phyloP scores from a whole-genome alignment of 2,113 vertebrate genomes.

The Acinonyx jubatus region DNA sequence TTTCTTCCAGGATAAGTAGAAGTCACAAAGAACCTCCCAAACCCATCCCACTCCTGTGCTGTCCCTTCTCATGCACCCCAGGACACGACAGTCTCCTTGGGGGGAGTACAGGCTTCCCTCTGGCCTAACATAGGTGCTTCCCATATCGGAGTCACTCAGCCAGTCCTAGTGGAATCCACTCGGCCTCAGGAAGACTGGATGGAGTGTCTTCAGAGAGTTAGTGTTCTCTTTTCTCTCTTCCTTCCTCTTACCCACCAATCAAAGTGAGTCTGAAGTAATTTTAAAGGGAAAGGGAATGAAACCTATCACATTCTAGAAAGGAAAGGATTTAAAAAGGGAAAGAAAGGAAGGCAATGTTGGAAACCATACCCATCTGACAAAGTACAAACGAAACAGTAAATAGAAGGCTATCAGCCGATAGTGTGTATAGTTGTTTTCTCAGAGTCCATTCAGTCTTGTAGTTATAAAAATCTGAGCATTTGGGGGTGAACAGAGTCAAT shows the following conservation, averaged over 20 bases:
- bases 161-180: too few relatives aligned
- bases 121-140: not conserved
- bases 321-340: not conserved
- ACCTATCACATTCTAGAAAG: constrained; percentile 15
- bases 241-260: not conserved
- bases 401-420: accelerated
- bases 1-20: not conserved
- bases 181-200: not conserved
- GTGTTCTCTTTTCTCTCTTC: not conserved
- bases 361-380: not conserved
- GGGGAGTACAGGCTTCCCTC: not conserved
- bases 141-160: not conserved
- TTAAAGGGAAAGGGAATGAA: constrained; percentile 22
- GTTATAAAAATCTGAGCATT: not conserved
- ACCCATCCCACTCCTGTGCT: not conserved
- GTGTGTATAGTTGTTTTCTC: not conserved
- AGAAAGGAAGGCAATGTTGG: not conserved
- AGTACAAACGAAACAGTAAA: not conserved
- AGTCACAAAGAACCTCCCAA: not conserved
- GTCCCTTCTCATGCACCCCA: not conserved
- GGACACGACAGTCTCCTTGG: not conserved
- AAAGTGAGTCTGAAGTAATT: not conserved
- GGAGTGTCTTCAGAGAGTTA: not conserved
- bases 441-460: not conserved
- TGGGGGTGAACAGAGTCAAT: not conserved